Conservation (phyloP, 2,888 invertebrate species). For the Leptothorax acervorum region DNA sequence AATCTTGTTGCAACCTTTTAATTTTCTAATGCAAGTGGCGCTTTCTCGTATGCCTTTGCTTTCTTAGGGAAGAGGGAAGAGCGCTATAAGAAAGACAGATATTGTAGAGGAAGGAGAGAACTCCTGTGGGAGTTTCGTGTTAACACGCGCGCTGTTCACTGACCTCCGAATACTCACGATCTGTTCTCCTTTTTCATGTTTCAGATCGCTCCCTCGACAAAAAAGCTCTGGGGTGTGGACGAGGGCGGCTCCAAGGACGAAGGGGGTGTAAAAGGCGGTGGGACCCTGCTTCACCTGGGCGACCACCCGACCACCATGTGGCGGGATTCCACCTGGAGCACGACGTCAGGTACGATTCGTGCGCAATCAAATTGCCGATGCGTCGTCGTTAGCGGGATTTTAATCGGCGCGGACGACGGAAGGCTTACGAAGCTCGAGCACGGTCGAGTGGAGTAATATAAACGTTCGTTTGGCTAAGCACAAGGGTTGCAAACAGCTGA, state of each 20-base stretch:
- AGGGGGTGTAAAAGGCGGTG: conserved; percentile 91
- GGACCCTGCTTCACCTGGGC: conserved; percentile 90
- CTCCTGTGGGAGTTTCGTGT: conserved; percentile 58
- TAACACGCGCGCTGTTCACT: conserved; percentile 63
- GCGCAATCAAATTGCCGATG: neutral
- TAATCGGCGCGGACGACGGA: neutral
- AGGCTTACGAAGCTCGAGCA: conserved; percentile 17
- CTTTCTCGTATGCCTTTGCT: neutral
- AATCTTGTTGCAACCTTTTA: conserved; percentile 13
- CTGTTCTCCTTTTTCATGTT: conserved; percentile 82
- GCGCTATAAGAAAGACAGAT: neutral
- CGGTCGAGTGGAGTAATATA: conserved; percentile 11
- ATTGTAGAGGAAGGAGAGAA: neutral
- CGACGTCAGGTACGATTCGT: conserved; percentile 90
- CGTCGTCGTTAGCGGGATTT: conserved; percentile 8
- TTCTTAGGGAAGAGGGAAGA: neutral
- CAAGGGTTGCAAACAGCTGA: neutral
- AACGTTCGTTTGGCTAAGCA: conserved; percentile 15
- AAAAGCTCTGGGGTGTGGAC: conserved; percentile 94
- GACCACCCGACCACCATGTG: conserved; percentile 92
- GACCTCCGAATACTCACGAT: conserved; percentile 73
- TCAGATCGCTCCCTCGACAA: conserved; percentile 97
- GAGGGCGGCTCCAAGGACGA: conserved; percentile 87
- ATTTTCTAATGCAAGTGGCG: conserved; percentile 12
- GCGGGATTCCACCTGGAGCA: conserved; percentile 97